These are phyloP conservation scores for Pomacea canaliculata DNA, from an alignment of 2,888 invertebrate species.

Conservation along the genomic window DNA sequence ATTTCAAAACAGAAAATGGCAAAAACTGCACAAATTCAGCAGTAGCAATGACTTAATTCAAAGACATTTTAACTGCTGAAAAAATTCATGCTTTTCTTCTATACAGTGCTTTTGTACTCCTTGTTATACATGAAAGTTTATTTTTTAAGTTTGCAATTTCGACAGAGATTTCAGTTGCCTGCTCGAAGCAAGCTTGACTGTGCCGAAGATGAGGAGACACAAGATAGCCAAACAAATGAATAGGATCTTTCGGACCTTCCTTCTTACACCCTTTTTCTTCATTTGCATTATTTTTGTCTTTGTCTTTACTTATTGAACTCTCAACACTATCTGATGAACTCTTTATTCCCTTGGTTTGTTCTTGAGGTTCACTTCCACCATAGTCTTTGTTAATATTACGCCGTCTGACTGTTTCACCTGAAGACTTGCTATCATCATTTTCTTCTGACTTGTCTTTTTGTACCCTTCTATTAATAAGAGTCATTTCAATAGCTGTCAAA, in stretches of 20 bases:
- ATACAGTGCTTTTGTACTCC: background rate
- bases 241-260: constrained; percentile 1
- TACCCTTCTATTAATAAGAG: constrained; percentile 2
- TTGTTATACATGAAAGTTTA: constrained; percentile 5
- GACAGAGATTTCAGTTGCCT: background rate
- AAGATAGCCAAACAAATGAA: constrained; percentile 17
- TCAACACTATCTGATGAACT: background rate
- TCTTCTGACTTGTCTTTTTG: background rate
- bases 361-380: background rate
- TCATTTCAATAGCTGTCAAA: background rate
- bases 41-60: no score
- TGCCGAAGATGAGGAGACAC: constrained; percentile 21
- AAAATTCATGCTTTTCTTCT: no score
- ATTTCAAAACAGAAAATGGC: no score
- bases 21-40: no score
- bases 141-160: constrained; percentile 20
- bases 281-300: constrained; percentile 1
- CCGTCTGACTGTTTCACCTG: background rate
- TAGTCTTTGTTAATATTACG: background rate
- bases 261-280: background rate
- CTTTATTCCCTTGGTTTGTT: background rate
- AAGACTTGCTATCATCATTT: background rate
- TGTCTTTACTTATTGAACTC: background rate
- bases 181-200: constrained; percentile 12
- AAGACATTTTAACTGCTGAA: no score